Conservation (phyloP, 2,113 vertebrate genomes). For the Furnarius figulus region DNA sequence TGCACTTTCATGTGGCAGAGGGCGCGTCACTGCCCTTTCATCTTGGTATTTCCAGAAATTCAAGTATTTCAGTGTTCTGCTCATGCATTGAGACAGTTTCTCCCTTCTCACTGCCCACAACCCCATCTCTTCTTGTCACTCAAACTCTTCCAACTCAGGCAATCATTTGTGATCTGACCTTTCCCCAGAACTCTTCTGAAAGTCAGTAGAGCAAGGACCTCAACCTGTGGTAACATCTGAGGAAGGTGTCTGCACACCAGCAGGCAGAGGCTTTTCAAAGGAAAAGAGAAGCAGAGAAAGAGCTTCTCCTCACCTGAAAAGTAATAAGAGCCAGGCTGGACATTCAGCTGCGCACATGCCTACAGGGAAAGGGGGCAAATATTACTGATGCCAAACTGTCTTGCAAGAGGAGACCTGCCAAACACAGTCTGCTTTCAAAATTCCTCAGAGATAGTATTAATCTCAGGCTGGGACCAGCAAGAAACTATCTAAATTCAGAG, state of each 20-base stretch:
- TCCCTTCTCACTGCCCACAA: neutral
- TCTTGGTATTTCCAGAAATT: neutral
- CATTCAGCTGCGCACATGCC: neutral
- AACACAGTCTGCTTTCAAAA: neutral
- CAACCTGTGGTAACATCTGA: neutral
- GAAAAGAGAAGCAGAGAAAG: neutral
- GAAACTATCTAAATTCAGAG: neutral
- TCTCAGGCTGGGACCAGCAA: neutral
- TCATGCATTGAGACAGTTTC: neutral
- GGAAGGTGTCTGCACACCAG: neutral
- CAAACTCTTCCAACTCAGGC: neutral
- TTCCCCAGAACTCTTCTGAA: neutral
- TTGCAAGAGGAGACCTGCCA: neutral
- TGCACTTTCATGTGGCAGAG: too few relatives aligned
- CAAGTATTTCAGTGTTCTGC: neutral
- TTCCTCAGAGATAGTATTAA: neutral
- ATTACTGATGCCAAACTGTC: neutral
- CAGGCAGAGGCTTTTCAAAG: neutral
- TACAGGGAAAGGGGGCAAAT: neutral
- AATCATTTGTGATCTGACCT: neutral
- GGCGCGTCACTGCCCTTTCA: neutral
- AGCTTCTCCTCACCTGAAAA: neutral
- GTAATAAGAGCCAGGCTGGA: neutral
- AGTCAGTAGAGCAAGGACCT: neutral
- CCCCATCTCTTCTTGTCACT: neutral